Base-by-base conservation (phyloP, 2,888 invertebrate genomes). In the Drosophila multiciliata region DNA sequence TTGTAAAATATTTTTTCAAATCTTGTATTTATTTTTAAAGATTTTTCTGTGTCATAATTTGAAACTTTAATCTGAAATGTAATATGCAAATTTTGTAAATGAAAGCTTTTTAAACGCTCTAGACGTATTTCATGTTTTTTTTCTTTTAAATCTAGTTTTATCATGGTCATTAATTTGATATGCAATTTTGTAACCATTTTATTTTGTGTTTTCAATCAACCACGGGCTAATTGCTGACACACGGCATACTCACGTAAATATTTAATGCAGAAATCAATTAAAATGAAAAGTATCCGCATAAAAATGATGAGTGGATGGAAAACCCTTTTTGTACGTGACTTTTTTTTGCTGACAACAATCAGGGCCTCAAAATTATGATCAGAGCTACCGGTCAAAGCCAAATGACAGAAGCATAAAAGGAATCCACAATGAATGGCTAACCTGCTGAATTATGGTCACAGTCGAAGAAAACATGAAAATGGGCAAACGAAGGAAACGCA, bases 361-460 rank as follows among this genome's bases (percentile, higher is more conserved):
- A 35, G 49, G 15, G 11, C 45, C n/a, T 59, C 45, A 66, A 57
- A 66, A 60, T 62, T 38, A 73, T 83, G 66, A 59, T 61, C 71
- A 62, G 66, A 60, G 48, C 45, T 59, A 54, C 49, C 64, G 48
- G 15, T 54, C 81, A 72, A 77, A 84, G 85, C 73, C 82, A 87
- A 84, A 76, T 67, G 76, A 73, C 83, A 68, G 60, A 66, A 64
- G 58, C 59, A 84, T 82, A 89, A 82, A 74, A 74, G 80, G 70
- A 40, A 62, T 67, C 69, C 38, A 72, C 82, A 73, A 75, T 78
- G 73, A 84, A 73, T 73, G 79, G 69, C 57, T 29, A 71, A 61
- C 32, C n/a, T 62, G 54, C 36, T 63, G 66, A 42, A 26, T 78
- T 72, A 78, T 80, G 77, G 78, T 58, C 77, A 66, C 42, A 54